Evolutionary conservation across 2,113 vertebrate genomes (phyloP), one percentile per base, ranked within the genome.

Genomic region (Lontra canadensis): DNA sequence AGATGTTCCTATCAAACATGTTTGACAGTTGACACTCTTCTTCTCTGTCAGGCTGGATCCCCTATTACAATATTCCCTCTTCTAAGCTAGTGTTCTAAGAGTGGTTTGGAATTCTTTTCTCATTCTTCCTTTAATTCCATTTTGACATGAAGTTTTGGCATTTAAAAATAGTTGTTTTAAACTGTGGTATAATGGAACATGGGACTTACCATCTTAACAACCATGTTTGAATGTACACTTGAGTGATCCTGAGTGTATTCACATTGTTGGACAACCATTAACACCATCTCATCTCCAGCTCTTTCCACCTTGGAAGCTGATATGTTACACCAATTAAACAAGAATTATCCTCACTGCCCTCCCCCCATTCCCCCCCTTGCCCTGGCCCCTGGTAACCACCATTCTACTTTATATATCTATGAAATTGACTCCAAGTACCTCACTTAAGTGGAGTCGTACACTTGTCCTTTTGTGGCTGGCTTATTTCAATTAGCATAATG

Each of bases 51-150:
- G 61, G 29, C 84, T 93, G 20, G 25, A 36, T 82, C 15, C 14
- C 7, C 25, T 39, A 34, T 87, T 96, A 69, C 47, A 74, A 11
- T 15, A 69, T 96, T 39, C 59, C 25, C 42, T 61, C 39, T 92
- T 82, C 39, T n/a, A 65, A 76, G 1, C 26, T 73, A 39, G 20
- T 55, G 20, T 76, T 34, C 23, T 44, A 34, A 93, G 44, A 82
- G 36, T 80, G 69, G 61, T 71, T 82, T 90, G n/a, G 31, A 89
- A 65, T 89, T 93, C 2, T 86, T 44, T 85, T 73, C 39, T 80
- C 34, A 12, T 65, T 55, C 4, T 59, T 86, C 39, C 42, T 14
- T 83, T 65, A 59, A 61, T 89, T 44, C 29, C 34, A 36, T 1
- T 63, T 14, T 63, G 47, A 83, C 44, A 42, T 7, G 29, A 74